Evolutionary conservation across 2,888 invertebrate genomes (phyloP).

Genomic region (Tridacna gigas): DNA sequence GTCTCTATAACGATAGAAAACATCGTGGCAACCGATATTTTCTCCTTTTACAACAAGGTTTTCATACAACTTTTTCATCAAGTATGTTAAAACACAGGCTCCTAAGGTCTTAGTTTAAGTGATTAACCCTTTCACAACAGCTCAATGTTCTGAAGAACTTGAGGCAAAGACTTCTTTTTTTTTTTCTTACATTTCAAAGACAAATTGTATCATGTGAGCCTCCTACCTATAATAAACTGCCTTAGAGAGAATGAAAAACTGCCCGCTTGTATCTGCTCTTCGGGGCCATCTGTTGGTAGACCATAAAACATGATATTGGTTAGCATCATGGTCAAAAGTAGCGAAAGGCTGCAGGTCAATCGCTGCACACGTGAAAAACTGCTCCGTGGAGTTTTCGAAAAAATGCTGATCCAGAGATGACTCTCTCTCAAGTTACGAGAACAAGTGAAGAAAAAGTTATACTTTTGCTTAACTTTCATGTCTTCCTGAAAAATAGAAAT

Average conservation of each 20-base stretch:
- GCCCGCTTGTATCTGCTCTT: conserved; percentile 56
- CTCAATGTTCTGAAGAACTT: too few species aligned
- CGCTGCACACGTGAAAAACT: conserved; percentile 80
- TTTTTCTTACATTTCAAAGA: too few species aligned
- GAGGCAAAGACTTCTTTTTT: too few species aligned
- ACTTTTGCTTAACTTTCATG: conserved; percentile 38
- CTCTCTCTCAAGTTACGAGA: conserved; percentile 71
- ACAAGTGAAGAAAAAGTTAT: conserved; percentile 63
- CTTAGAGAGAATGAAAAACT: conserved; percentile 8
- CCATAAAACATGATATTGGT: conserved; percentile 81
- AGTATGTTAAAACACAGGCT: too few species aligned
- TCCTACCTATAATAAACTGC: conserved; percentile 25
- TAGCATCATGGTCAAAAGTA: conserved; percentile 78
- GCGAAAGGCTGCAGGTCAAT: conserved; percentile 76
- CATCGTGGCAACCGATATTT: too few species aligned
- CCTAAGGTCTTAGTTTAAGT: too few species aligned
- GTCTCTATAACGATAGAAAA: too few species aligned
- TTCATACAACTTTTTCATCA: too few species aligned
- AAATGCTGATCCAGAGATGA: conserved; percentile 81
- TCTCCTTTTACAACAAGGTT: too few species aligned
- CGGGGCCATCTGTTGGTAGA: conserved; percentile 69
- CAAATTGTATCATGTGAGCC: too few species aligned
- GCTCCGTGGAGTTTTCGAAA: conserved; percentile 76
- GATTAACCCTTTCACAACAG: too few species aligned
- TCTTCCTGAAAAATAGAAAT: conserved; percentile 26